Conservation (phyloP, 2,113 vertebrate genomes). For the Cyphomyrus plagiostoma region DNA sequence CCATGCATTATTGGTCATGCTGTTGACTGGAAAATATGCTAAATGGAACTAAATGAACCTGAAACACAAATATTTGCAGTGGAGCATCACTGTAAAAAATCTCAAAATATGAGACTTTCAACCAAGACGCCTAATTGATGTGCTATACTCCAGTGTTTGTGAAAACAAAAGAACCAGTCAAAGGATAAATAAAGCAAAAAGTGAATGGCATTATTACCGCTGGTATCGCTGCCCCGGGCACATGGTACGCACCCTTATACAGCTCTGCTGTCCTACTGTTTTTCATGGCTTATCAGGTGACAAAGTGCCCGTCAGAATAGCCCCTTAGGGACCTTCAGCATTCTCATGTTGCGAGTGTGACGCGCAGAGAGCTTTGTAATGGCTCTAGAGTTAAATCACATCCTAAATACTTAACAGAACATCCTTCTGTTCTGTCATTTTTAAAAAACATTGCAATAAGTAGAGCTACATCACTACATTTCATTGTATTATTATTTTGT, state of each 20-base stretch:
- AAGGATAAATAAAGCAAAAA: neutral
- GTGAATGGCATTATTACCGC: neutral
- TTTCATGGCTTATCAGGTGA: neutral
- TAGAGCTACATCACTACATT: neutral
- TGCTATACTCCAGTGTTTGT: neutral
- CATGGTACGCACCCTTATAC: neutral
- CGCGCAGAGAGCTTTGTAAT: constrained; percentile 51
- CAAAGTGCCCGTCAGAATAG: constrained; percentile 49
- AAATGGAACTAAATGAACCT: neutral
- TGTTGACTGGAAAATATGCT: neutral
- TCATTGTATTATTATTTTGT: neutral
- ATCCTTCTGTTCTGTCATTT: constrained; percentile 70
- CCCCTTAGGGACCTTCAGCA: constrained; percentile 26
- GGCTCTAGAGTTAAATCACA: constrained; percentile 65
- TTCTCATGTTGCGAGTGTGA: neutral
- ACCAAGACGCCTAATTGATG: neutral
- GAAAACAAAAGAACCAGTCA: too few relatives aligned
- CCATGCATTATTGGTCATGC: neutral
- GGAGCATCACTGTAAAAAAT: neutral
- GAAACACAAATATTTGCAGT: neutral
- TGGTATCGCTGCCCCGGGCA: neutral
- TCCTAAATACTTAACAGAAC: constrained; percentile 82
- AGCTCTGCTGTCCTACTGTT: neutral
- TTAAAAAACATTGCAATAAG: constrained; percentile 85
- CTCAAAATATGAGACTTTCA: neutral